phyloP scores from a whole-genome alignment of 2,888 invertebrate species.

The Cyaniris semiargus region DNA sequence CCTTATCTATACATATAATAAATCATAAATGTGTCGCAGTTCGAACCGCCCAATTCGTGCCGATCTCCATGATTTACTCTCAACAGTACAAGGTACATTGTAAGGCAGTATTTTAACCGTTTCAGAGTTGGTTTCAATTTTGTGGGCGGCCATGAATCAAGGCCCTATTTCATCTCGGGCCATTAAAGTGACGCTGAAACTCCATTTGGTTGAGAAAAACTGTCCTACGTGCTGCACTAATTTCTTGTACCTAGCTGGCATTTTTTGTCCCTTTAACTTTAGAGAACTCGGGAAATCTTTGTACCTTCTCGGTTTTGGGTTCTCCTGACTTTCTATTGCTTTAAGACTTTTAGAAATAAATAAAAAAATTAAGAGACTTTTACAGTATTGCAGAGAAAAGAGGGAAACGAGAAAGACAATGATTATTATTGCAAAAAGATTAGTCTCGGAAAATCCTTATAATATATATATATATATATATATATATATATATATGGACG shows the following conservation, averaged over 20 bases:
- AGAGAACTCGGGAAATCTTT: too few species aligned
- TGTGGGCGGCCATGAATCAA: slow-evolving; percentile 46
- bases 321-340: too few species aligned
- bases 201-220: slow-evolving; percentile 54
- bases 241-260: neutral
- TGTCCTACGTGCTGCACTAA: slow-evolving; percentile 40
- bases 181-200: slow-evolving; percentile 53
- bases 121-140: slow-evolving; percentile 44
- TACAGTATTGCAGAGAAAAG: too few species aligned
- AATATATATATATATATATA: too few species aligned
- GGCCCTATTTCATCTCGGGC: slow-evolving; percentile 50
- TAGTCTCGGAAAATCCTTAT: too few species aligned
- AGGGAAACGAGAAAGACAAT: too few species aligned
- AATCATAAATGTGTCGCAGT: neutral
- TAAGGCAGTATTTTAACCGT: slow-evolving; percentile 34
- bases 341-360: too few species aligned
- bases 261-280: neutral
- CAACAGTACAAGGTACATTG: neutral
- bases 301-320: too few species aligned
- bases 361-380: too few species aligned
- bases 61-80: neutral
- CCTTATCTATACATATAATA: too few species aligned
- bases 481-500: too few species aligned
- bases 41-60: slow-evolving; percentile 4
- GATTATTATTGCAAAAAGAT: too few species aligned